phyloP scores from a whole-genome alignment of 2,888 invertebrate species.

The Cosmia trapezina region DNA sequence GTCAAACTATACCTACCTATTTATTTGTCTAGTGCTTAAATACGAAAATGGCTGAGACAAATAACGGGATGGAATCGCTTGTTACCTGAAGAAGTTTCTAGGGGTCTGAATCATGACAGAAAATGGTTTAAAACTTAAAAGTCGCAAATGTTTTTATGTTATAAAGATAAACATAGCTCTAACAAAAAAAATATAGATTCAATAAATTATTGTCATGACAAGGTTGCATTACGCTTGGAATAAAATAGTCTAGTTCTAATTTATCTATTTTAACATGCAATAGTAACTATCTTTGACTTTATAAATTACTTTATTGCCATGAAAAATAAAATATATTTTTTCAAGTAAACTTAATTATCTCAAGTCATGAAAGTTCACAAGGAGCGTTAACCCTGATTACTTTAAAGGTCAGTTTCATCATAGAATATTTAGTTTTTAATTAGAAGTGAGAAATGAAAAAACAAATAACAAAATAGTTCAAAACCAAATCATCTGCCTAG shows the following conservation, averaged over 20 bases:
- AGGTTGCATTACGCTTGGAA: background rate
- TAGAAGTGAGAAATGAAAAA: no score
- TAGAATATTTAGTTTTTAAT: no score
- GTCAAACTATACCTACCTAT: no score
- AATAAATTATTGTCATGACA: slow-evolving; percentile 2
- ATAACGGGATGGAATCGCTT: no score
- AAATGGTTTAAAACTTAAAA: background rate
- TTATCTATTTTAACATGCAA: slow-evolving; percentile 38
- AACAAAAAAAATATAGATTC: background rate
- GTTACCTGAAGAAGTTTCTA: background rate
- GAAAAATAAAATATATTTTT: background rate
- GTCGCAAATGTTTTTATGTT: background rate
- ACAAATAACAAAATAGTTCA: no score
- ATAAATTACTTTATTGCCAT: slow-evolving; percentile 13
- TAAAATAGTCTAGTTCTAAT: background rate
- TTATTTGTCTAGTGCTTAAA: no score
- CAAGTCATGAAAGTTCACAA: slow-evolving; percentile 17
- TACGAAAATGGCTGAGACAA: no score
- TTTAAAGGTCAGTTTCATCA: background rate
- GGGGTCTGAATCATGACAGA: background rate
- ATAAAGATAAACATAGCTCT: background rate
- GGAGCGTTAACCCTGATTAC: background rate
- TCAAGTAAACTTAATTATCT: slow-evolving; percentile 30
- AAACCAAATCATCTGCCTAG: no score
- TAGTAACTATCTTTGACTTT: slow-evolving; percentile 15